A percentile compares a stretch with the other conserved stretches of the same genome.
Conservation (phyloP, 1,140 invertebrate species). For the Pararge aegeria region DNA sequence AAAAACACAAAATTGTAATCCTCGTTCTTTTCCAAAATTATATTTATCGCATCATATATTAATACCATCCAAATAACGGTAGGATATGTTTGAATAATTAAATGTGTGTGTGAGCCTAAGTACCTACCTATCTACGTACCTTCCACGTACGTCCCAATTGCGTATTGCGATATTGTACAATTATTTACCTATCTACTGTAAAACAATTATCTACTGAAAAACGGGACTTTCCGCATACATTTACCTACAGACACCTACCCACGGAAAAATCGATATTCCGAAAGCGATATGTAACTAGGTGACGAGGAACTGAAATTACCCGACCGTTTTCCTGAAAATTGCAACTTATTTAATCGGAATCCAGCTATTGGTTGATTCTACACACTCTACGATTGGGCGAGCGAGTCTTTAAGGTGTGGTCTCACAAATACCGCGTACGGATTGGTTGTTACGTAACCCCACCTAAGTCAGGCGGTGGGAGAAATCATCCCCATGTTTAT, state of each 20-base stretch:
- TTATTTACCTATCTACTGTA: too few species aligned
- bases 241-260: background rate
- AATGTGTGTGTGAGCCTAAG: too few species aligned
- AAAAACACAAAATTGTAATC: too few species aligned
- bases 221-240: slow-evolving; percentile 2
- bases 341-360: slow-evolving; percentile 36
- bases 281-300: slow-evolving; percentile 36
- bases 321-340: slow-evolving; percentile 59
- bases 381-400: slow-evolving; percentile 43
- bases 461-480: slow-evolving; percentile 39
- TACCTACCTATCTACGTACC: too few species aligned
- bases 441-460: slow-evolving; percentile 46
- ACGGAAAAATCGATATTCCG: slow-evolving; percentile 34
- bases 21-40: too few species aligned
- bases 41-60: too few species aligned
- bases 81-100: too few species aligned
- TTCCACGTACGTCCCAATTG: too few species aligned
- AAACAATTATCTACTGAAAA: too few species aligned
- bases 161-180: too few species aligned
- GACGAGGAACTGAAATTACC: slow-evolving; percentile 53
- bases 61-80: too few species aligned
- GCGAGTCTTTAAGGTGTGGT: slow-evolving; percentile 40
- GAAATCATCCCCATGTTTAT: slow-evolving; percentile 72
- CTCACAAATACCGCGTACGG: slow-evolving; percentile 2
- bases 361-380: slow-evolving; percentile 41